Base-by-base conservation (phyloP, 2,797 vertebrate genomes). In the Phaenicophaeus curvirostris region DNA sequence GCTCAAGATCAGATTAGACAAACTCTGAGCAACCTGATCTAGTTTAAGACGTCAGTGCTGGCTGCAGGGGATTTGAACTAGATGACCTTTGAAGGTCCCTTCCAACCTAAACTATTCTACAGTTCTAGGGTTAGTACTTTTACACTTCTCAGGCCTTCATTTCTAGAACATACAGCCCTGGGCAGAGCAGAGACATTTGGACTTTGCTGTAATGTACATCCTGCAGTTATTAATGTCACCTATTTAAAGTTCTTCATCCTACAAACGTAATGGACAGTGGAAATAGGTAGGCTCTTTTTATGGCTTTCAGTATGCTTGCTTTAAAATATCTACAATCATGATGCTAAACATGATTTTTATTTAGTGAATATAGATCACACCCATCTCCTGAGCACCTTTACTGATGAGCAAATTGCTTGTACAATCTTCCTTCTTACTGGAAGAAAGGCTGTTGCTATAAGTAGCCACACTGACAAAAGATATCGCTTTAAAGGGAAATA, bases 401-500 rank as follows among this genome's bases (percentile, higher is more conserved):
- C 31, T 81, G 50, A 23, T 35, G 18, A 89, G 17, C 8, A 94
- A 58, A 90, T 85, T 87, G 8, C 9, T 90, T 71, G 2, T 33
- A 41, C 18, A 44, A 44, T 44, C 24, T 74, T 13, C 15, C 50
- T 85, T 87, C 65, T 85, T 41, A 41, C 31, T 71, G 37, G 54
- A 85, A 71, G 54, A 90, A 93, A 76, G 16, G 4, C 23, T 69
- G 55, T 51, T 66, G 30, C n/a, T 61, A 8, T 6, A 81, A 48
- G 41, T 69, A 83, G 13, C 11, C 59, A 50, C 3, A 1, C 16
- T 75, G 46, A 48, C 15, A 44, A 20, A 27, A 90, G 61, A 61
- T 39, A 81, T 23, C 4, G 53, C 71, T 94, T 91, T 75, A 86
- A 95, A 90, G 37, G 50, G 31, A 95, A 91, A 87, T 44, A 84